phyloP scores from a whole-genome alignment of 2,888 invertebrate species.

The Ectemnius lituratus region DNA sequence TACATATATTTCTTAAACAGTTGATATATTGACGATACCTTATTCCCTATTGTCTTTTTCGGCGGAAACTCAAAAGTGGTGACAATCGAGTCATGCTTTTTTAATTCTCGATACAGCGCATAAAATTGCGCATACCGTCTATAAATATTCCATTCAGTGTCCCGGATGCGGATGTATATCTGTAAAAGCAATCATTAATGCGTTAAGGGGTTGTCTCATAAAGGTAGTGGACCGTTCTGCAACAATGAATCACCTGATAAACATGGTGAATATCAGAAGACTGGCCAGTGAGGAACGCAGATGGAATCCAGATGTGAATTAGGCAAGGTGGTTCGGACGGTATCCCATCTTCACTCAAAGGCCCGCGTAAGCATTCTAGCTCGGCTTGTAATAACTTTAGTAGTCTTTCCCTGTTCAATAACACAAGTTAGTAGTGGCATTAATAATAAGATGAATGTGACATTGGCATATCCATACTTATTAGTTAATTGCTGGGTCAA shows the following conservation, averaged over 20 bases:
- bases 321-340: slow-evolving; percentile 78
- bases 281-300: slow-evolving; percentile 88
- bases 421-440: background rate
- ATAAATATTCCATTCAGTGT: slow-evolving; percentile 97
- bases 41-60: slow-evolving; percentile 95
- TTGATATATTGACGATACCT: slow-evolving; percentile 80
- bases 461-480: slow-evolving; percentile 56
- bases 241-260: slow-evolving; percentile 84
- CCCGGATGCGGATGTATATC: slow-evolving; percentile 89
- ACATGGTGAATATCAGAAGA: slow-evolving; percentile 91
- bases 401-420: slow-evolving; percentile 79
- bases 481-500: slow-evolving; percentile 85
- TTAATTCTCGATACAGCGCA: slow-evolving; percentile 89
- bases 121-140: slow-evolving; percentile 96
- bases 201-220: background rate
- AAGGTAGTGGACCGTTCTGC: background rate
- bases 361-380: slow-evolving; percentile 83
- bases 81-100: slow-evolving; percentile 89
- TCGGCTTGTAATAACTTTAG: slow-evolving; percentile 82
- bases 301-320: slow-evolving; percentile 92
- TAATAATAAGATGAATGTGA: background rate
- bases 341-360: slow-evolving; percentile 79
- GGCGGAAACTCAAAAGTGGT: slow-evolving; percentile 94
- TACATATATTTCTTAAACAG: background rate
- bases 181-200: slow-evolving; percentile 71